Evolutionary conservation across 2,113 vertebrate species (phyloP), one percentile per base, ranked within the genome.

Genomic region (Tachysurus fulvidraco): DNA sequence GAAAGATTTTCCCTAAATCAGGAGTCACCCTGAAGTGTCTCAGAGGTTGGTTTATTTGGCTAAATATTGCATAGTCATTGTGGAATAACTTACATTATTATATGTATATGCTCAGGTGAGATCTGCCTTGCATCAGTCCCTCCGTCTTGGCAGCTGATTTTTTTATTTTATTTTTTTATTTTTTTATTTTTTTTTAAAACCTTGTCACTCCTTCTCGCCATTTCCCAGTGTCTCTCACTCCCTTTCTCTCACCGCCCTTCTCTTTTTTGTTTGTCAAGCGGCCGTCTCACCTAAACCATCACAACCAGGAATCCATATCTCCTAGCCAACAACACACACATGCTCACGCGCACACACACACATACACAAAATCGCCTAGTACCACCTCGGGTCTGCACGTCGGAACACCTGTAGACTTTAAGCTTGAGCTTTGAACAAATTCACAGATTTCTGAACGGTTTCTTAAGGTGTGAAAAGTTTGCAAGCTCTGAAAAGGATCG

Each of bases 381-480:
- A 67, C 65, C 81, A 73, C 82, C 88, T 80, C 12, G 71, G 76
- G 57, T 55, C 87, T 89, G 91, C 87, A 64, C 55, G 64, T 55
- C 62, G 77, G 79, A 44, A 77, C 88, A 78, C 90, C 88, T 85
- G 85, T 89, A 86, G 92, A 94, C 92, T 92, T 88, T 86, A 91
- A 86, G 90, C 91, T 92, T 84, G 91, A 94, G 93, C 92, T 89
- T 89, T 28, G 91, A 94, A 93, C 91, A 94, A 93, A 92, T 89
- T 71, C 30, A 16, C 78, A 73, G 86, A 84, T 83, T 86, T 65
- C 62, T 85, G 62, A 76, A 85, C 54, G 57, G 16, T 85, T 88
- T 88, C 30, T 52, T 79, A 71, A 50, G 73, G 83, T 84, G 86
- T 57, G 64, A 85, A 64, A 86, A 82, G 65, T 89, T 77, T 11